A percentile compares a stretch with the other conserved stretches of the same genome.
phyloP scores from a whole-genome alignment of 2,797 vertebrate species.

The Luscinia megarhynchos region DNA sequence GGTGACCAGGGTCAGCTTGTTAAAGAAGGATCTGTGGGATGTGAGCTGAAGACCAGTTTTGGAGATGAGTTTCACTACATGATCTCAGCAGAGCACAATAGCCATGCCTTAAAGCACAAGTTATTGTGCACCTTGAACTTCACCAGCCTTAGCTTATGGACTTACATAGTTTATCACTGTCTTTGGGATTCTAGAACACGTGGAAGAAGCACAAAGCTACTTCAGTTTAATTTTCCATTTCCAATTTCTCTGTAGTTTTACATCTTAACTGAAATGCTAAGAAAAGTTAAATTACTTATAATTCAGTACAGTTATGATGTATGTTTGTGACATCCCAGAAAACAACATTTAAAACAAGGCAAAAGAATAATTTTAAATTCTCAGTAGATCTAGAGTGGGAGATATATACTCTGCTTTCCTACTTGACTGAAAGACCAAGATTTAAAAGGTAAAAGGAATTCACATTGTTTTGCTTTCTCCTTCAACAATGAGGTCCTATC shows the following conservation, averaged over 20 bases:
- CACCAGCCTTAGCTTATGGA: background rate
- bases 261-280: background rate
- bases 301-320: background rate
- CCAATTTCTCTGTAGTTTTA: background rate
- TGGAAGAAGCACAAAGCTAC: background rate
- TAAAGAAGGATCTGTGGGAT: background rate
- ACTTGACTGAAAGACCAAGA: background rate
- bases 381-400: background rate
- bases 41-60: slow-evolving; percentile 6
- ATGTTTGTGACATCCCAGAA: background rate
- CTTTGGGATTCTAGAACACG: background rate
- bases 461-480: background rate
- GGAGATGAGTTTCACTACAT: background rate
- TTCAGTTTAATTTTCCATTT: background rate
- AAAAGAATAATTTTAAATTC: background rate
- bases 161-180: background rate
- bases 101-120: background rate
- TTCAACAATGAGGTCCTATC: background rate
- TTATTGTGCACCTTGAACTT: background rate
- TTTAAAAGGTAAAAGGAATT: background rate
- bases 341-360: background rate
- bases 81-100: background rate
- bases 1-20: background rate
- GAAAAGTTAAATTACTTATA: background rate
- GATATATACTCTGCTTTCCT: background rate